A percentile compares a stretch with the other conserved stretches of the same genome.
Conservation (phyloP, 2,888 invertebrate genomes). For the Drosophila conformis region DNA sequence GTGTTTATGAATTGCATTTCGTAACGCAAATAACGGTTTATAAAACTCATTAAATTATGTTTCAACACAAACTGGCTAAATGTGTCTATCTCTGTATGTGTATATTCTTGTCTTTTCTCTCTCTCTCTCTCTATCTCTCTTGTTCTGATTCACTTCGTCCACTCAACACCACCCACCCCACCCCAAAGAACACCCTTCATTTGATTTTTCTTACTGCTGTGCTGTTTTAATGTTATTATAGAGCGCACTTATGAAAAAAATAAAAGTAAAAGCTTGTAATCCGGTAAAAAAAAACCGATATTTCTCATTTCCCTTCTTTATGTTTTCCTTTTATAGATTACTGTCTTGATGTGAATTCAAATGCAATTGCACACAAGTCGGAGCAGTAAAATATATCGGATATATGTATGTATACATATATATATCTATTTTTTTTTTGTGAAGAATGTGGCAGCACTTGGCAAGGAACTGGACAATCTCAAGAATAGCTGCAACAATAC, state of each 20-base stretch:
- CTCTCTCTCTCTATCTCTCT: background rate
- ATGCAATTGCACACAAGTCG: background rate
- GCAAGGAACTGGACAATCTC: constrained; percentile 86
- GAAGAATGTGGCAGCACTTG: constrained; percentile 44
- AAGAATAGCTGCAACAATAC: constrained; percentile 82
- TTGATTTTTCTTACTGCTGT: too few species aligned
- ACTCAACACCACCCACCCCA: background rate
- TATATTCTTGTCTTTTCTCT: background rate
- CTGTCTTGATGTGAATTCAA: background rate
- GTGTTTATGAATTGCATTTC: background rate
- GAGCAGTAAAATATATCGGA: background rate
- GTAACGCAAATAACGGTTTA: background rate
- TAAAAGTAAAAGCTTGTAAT: background rate
- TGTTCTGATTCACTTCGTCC: background rate
- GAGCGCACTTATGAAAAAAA: background rate
- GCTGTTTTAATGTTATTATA: background rate
- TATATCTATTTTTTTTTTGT: too few species aligned
- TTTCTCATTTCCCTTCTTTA: background rate
- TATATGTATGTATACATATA: too few species aligned
- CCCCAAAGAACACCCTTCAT: too few species aligned
- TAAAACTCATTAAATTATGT: background rate
- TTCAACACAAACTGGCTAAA: background rate
- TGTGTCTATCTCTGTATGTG: background rate
- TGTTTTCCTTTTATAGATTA: background rate
- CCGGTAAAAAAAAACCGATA: background rate